Percentiles rank a stretch among this genome's conserved stretches.
These are phyloP conservation scores for Heliconius erato DNA, from an alignment of 2,888 invertebrate species.

Conservation along the genomic window DNA sequence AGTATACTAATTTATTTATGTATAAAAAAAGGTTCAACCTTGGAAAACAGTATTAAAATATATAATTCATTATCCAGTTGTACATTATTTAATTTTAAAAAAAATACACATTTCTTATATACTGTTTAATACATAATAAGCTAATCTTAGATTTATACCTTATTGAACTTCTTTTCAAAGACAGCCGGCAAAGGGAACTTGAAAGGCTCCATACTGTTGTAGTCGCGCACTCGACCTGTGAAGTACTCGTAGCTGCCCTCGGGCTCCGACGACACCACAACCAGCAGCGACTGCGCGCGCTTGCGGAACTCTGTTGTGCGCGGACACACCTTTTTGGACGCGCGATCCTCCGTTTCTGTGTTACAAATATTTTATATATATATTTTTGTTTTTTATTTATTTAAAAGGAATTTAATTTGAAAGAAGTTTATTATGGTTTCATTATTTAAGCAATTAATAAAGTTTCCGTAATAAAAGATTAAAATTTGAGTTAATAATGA, in stretches of 20 bases:
- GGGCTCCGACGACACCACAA: constrained; percentile 95
- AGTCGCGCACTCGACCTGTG: constrained; percentile 91
- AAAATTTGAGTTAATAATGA: no score
- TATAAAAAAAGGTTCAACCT: no score
- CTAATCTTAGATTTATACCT: constrained; percentile 68
- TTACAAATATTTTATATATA: neutral
- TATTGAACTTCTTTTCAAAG: constrained; percentile 82
- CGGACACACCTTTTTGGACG: constrained; percentile 83
- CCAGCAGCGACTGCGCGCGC: constrained; percentile 92
- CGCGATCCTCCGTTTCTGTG: constrained; percentile 76
- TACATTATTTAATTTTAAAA: no score
- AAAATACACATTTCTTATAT: no score
- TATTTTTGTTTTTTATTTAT: neutral
- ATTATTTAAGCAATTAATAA: no score
- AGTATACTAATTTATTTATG: no score
- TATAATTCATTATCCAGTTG: no score
- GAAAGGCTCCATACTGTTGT: constrained; percentile 93
- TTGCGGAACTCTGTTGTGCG: constrained; percentile 88
- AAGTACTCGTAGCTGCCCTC: constrained; percentile 90
- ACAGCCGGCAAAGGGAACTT: constrained; percentile 89
- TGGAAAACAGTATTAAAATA: no score
- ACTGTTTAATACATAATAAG: neutral
- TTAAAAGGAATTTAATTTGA: neutral
- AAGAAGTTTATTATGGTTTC: no score
- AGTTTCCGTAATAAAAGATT: no score